Evolutionary conservation across 2,888 invertebrate genomes (phyloP).

Genomic region (Nymphalis polychloros): DNA sequence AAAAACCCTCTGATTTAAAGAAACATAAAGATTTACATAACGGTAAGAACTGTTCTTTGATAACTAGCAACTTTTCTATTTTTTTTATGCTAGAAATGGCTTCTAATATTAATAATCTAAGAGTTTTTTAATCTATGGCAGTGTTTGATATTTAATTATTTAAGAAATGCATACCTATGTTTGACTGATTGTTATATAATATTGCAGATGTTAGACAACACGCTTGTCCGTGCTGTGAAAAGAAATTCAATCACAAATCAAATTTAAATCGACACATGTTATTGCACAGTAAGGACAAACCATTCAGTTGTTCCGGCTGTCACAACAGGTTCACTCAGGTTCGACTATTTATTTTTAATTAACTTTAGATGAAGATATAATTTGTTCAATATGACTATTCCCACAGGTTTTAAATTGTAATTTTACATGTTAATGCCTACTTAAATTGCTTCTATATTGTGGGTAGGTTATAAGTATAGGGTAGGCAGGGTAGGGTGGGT

Average conservation of each 20-base stretch:
- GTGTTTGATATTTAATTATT: no score
- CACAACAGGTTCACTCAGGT: conserved; percentile 66
- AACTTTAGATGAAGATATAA: no score
- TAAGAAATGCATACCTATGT: neutral
- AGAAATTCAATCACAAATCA: conserved; percentile 62
- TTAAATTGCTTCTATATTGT: no score
- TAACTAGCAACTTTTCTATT: no score
- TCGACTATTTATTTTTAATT: neutral
- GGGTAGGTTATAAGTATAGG: no score
- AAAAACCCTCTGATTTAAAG: conserved; percentile 68
- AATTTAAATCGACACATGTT: conserved; percentile 67
- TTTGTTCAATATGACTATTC: no score
- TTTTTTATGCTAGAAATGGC: no score
- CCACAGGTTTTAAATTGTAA: no score
- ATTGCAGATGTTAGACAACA: conserved; percentile 55
- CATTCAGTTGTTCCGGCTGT: conserved; percentile 62
- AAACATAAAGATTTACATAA: conserved; percentile 65
- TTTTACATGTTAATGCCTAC: no score
- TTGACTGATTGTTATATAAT: neutral
- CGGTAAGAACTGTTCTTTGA: conserved; percentile 49
- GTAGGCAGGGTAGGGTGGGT: no score
- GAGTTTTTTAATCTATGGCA: neutral
- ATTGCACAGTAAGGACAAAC: conserved; percentile 58
- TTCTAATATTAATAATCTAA: neutral
- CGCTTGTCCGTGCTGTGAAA: conserved; percentile 54